Base-by-base conservation (phyloP, 2,113 vertebrate genomes). In the Marmota flaviventris region DNA sequence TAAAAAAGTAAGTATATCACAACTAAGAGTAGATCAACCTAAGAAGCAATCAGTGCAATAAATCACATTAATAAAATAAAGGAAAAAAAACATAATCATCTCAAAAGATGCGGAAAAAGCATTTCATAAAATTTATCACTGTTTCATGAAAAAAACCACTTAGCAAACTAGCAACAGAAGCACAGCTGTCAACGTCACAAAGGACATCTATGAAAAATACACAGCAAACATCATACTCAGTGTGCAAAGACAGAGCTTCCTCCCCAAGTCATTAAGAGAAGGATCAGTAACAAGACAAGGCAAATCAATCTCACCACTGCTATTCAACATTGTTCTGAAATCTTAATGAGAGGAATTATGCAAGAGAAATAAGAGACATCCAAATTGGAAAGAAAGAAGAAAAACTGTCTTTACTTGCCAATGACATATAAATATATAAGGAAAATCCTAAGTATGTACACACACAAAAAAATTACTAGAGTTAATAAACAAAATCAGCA, bases 171-270 rank as follows among this genome's bases (percentile, higher is more conserved):
- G 86, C 32, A 95, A 79, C 8, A 25, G 22, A 25, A 73, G 81
- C 32, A 91, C 67, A 45, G 51, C 85, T 53, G 24, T 18, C 61
- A 73, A 92, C 25, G 39, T 56, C 69, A 83, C n/a, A 72, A 85
- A 89, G 53, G 25, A 8, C n/a, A 84, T 93, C 84, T 79, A 93
- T 84, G 70, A 89, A 95, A 72, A 93, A 63, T 39, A 89, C 12
- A 84, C 18, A 20, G 70, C 51, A 89, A 93, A 89, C 78, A 53
- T 58, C 37, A 67, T 39, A 61, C 7, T 63, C 79, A 63, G 53
- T 53, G 29, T 29, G 53, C 4, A 70, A 88, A 81, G 34, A 77
- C 70, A 92, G 75, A 77, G 22, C 29, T 53, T 96, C 84, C 85
- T 18, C 24, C n/a, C 56, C 32, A 83, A 58, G 29, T 67, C 29